Base-by-base conservation (phyloP, 2,113 vertebrate genomes). In the Oreocharis arfaki region DNA sequence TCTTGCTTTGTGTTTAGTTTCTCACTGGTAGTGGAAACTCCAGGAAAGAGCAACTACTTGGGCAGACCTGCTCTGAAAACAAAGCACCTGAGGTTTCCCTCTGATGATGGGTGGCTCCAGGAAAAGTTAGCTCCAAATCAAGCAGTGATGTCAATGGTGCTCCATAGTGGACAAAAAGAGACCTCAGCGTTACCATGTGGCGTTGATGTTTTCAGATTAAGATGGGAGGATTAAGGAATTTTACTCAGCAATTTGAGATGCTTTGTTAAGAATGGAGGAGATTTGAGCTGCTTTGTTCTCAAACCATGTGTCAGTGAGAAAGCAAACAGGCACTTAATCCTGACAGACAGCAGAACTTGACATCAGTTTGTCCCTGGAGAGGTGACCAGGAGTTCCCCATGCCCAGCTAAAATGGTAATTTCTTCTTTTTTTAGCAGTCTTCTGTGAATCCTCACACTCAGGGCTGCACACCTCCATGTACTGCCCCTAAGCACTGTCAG, bases 241-340 rank as follows among this genome's bases (percentile, higher is more conserved):
- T 98, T 98, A 97, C 97, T 95, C 94, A 97, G 98, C 97, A 98
- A 98, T 98, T 98, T 97, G 98, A 98, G 98, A 98, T 98, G 97
- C 97, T 98, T 98, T 98, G 98, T 98, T 97, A 97, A 97, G 97
- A 97, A 96, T n/a, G 96, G 97, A 95, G 94, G 97, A 97, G 98
- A 98, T 97, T 98, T 98, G 97, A 98, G 98, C 96, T 96, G 98
- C 98, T 98, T 99, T 98, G 98, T 98, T 98, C 98, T 97, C 94
- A 96, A 98, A 98, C 98, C 98, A 97, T 96, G 97, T 98, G 98
- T 97, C 97, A 98, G 98, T 83, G 93, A 96, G 98, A 99, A 98
- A 98, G 98, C 98, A 98, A 99, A 98, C 98, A 98, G 97, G 97
- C 98, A 97, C 97, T 99, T 99, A 99, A 99, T 99, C 98, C 98